Evolutionary conservation across 2,888 invertebrate species (phyloP).

Genomic region (Emmelina monodactyla): DNA sequence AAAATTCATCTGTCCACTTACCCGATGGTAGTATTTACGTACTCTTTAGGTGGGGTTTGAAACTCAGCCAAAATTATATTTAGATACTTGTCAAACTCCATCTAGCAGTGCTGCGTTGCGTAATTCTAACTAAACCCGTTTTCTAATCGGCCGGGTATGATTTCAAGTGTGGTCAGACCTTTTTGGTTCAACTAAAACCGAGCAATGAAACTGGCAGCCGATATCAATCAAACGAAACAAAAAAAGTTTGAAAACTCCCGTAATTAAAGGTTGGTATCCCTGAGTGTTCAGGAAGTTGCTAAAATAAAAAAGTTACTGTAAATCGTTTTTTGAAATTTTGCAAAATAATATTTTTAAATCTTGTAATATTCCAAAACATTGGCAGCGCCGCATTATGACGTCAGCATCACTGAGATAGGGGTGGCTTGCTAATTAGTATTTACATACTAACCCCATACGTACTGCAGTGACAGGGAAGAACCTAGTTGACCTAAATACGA

Average conservation of each 20-base stretch:
- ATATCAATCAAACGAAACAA: too few relatives aligned
- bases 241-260: too few relatives aligned
- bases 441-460: slow-evolving; percentile 2
- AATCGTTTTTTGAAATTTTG: too few relatives aligned
- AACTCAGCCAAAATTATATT: slow-evolving; percentile 47
- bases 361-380: too few relatives aligned
- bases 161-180: neutral
- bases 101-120: slow-evolving; percentile 25
- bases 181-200: too few relatives aligned
- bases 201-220: neutral
- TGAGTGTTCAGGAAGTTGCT: too few relatives aligned
- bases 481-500: slow-evolving; percentile 39
- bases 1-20: slow-evolving; percentile 26
- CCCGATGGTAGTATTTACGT: slow-evolving; percentile 33
- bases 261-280: too few relatives aligned
- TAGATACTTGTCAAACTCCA: slow-evolving; percentile 44
- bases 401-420: neutral
- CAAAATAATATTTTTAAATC: too few relatives aligned
- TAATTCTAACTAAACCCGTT: slow-evolving; percentile 18
- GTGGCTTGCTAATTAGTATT: slow-evolving; percentile 21
- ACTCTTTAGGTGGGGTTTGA: slow-evolving; percentile 29
- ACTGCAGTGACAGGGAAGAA: slow-evolving; percentile 8
- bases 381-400: too few relatives aligned
- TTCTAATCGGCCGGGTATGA: slow-evolving; percentile 6
- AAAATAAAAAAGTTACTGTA: too few relatives aligned